phyloP scores from a whole-genome alignment of 2,797 vertebrate genomes.

The Sebastes nivosus region DNA sequence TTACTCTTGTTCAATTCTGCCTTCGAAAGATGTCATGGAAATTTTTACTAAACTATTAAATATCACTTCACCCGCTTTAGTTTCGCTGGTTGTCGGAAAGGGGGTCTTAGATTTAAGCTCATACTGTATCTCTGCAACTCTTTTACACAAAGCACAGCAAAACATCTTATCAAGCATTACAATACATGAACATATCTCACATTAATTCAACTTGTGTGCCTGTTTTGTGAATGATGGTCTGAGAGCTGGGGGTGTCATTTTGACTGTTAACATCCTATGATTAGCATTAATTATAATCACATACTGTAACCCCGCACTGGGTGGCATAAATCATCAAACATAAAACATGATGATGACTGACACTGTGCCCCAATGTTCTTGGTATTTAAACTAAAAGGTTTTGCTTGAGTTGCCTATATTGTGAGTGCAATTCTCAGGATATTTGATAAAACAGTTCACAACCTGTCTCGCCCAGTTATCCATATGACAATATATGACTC shows the following conservation, averaged over 20 bases:
- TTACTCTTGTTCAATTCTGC: background rate
- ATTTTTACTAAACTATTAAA: background rate
- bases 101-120: background rate
- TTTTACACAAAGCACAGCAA: background rate
- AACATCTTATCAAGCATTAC: background rate
- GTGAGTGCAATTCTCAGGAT: background rate
- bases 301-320: background rate
- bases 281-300: background rate
- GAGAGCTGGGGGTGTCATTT: background rate
- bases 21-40: rapidly evolving
- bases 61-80: background rate
- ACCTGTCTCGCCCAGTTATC: background rate
- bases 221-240: background rate
- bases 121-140: background rate
- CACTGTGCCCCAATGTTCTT: background rate
- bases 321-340: conserved; percentile 1
- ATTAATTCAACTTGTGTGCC: background rate
- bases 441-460: background rate
- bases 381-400: background rate
- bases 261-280: background rate
- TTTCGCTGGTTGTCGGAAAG: background rate
- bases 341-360: background rate
- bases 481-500: background rate
- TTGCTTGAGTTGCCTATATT: background rate
- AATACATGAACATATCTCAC: background rate